Percentiles rank a stretch among this genome's conserved stretches.
phyloP scores from a whole-genome alignment of 2,888 invertebrate genomes.

The Plagiodera versicolora region DNA sequence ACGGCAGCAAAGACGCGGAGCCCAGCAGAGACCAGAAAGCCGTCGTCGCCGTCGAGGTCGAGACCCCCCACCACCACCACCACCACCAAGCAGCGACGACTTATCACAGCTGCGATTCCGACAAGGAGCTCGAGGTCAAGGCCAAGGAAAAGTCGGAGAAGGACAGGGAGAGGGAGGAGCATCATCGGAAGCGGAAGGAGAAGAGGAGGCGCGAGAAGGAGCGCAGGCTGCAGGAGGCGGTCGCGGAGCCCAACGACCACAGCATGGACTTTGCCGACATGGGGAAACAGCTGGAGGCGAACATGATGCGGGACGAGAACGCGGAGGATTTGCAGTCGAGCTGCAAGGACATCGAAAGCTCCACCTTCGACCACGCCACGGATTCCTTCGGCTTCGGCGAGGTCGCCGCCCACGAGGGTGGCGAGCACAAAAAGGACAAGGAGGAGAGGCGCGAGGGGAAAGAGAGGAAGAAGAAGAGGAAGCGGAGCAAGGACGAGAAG shows the following conservation, averaged over 20 bases:
- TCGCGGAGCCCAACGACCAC: constrained; percentile 64
- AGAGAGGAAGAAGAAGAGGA: constrained; percentile 84
- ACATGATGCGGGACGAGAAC: constrained; percentile 72
- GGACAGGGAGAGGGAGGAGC: constrained; percentile 56
- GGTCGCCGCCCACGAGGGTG: too few relatives aligned
- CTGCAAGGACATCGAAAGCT: constrained; percentile 49
- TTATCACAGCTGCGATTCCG: constrained; percentile 61
- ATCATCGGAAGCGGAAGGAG: constrained; percentile 63
- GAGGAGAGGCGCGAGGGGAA: constrained; percentile 64
- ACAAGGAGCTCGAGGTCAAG: constrained; percentile 43
- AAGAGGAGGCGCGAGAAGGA: constrained; percentile 53
- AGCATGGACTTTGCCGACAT: constrained; percentile 81
- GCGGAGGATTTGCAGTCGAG: constrained; percentile 52
- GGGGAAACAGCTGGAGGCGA: constrained; percentile 79
- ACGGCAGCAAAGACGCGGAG: constrained; percentile 43
- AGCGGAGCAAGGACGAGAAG: constrained; percentile 78
- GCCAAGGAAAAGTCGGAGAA: constrained; percentile 34
- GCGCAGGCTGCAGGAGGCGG: constrained; percentile 56
- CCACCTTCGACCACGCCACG: constrained; percentile 48
- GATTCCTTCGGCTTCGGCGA: constrained; percentile 30
- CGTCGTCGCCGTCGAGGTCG: constrained; percentile 38
- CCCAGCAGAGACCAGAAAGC: constrained; percentile 31
- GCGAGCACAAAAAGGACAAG: constrained; percentile 44
- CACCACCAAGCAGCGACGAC: constrained; percentile 39
- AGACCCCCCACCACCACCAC: constrained; percentile 32